Base-by-base conservation (phyloP, 1,140 invertebrate genomes). In the Drosophila repleta region DNA sequence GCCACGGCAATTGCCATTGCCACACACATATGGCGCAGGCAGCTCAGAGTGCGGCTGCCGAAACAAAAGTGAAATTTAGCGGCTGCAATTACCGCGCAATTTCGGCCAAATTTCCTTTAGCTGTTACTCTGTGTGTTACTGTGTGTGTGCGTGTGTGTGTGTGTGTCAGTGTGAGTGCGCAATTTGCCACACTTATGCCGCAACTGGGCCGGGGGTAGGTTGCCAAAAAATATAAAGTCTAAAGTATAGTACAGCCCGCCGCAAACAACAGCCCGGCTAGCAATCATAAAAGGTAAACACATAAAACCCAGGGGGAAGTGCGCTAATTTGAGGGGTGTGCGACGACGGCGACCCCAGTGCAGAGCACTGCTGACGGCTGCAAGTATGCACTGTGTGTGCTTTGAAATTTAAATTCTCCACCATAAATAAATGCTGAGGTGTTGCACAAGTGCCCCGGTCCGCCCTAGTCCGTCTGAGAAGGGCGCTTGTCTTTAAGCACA, bases 31-130 rank as follows among this genome's bases (percentile, higher is more conserved):
- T 80, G 81, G 73, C 63, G 72, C 39, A 41, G 39, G n/a, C 43
- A 18, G 26, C 18, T 15, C 29, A 29, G 29, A 20, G 61, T 55
- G 48, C 52, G 61, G 21, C 13, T 18, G 35, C 15, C 26, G 35
- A 48, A 82, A 80, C 79, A 87, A 87, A 87, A 87, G 82, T 87
- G 83, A 87, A 87, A 87, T 87, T 87, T 88, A 88, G 83, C 79
- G 79, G 83, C 84, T 87, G 81, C 82, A 87, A 87, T 87, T 87
- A 87, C 81, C 81, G 81, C 76, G 82, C 81, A 87, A 85, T 87
- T 87, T 87, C 69, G 78, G 66, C 81, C 82, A 78, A 87, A 87
- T 87, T 87, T 87, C 75, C 82, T 87, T 81, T 62, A 61, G 58
- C 66, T 70, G 3, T 68, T 7, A 32, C 21, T 51, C 41, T 26